Evolutionary conservation across 2,113 vertebrate species (phyloP), one percentile per base, ranked within the genome.

Genomic region (Forbesichthys agassizii): DNA sequence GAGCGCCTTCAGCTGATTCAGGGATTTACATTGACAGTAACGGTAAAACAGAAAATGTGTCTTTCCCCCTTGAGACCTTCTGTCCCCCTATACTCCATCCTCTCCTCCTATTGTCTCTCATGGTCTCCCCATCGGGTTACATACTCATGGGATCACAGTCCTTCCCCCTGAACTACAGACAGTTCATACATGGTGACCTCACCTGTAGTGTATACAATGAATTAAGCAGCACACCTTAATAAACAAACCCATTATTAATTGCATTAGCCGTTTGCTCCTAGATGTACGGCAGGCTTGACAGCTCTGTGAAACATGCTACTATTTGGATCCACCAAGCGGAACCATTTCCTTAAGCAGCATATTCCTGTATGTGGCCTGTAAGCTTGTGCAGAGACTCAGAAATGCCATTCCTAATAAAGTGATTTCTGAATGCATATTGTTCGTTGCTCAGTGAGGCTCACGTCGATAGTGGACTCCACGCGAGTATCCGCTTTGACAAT

Each of bases 41-140:
- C 70, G 83, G 87, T 85, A 85, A 90, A 90, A 88, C 83, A 87
- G 74, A 88, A 87, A 83, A 42, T 86, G 86, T 86, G 84, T 80
- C 71, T 80, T 84, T 88, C 73, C 73, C 73, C 71, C 78, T 63
- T 78, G 71, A 78, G 77, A 27, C 74, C 63, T 62, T 79, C 73
- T 54, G 69, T 84, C 84, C 73, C 81, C 68, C 80, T 77, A 77
- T 63, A 69, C 76, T 59, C 74, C 66, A 83, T 84, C 82, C 68
- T 48, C 68, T 67, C 68, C 61, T 47, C 33, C 73, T 75, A 67
- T 18, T 16, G 54, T 55, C 75, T 55, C 75, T 42, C 66, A 0
- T 14, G 64, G 79, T 74, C 67, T 78, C 79, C 85, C 71, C 42
- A 20, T 16, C 54, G 74, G 67, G 73, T 82, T 82, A 84, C 81